These are phyloP conservation scores for Caenorhabditis japonica DNA, from an alignment of 2,888 invertebrate genomes.

Conservation along the genomic window DNA sequence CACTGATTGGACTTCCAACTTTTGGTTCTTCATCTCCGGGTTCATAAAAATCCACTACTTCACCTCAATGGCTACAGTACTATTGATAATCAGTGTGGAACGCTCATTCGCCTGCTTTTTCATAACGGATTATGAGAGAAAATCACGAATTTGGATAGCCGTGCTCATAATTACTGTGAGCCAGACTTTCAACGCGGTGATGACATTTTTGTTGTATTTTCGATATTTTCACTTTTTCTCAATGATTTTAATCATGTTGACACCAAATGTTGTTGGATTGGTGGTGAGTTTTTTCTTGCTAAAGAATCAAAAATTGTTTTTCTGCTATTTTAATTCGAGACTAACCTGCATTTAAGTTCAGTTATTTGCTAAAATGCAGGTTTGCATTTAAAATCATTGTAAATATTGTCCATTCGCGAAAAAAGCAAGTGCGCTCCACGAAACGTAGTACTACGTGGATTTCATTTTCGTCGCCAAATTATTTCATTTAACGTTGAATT, in stretches of 20 bases:
- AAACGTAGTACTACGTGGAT: too few relatives aligned
- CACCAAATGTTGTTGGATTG: conserved; percentile 16
- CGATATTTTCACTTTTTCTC: neutral
- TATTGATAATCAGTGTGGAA: conserved; percentile 13
- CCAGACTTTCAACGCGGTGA: neutral
- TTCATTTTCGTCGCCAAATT: too few relatives aligned
- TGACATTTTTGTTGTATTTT: conserved; percentile 4
- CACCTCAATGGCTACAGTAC: neutral
- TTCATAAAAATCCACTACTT: conserved; percentile 25
- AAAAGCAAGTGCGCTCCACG: too few relatives aligned
- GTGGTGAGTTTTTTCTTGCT: neutral
- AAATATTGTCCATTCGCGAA: too few relatives aligned
- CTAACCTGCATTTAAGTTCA: too few relatives aligned
- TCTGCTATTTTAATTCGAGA: too few relatives aligned
- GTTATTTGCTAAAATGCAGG: too few relatives aligned
- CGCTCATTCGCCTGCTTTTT: conserved; percentile 28
- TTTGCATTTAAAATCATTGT: too few relatives aligned
- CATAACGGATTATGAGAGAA: conserved; percentile 17
- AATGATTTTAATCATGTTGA: neutral
- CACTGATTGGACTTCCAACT: neutral
- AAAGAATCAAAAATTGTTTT: too few relatives aligned
- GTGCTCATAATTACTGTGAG: neutral
- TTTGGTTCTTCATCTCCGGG: conserved; percentile 18
- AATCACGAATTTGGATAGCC: neutral
- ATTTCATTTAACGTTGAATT: too few relatives aligned